Evolutionary conservation across 1,140 invertebrate genomes (phyloP).

Genomic region (Lepidurus couesii): DNA sequence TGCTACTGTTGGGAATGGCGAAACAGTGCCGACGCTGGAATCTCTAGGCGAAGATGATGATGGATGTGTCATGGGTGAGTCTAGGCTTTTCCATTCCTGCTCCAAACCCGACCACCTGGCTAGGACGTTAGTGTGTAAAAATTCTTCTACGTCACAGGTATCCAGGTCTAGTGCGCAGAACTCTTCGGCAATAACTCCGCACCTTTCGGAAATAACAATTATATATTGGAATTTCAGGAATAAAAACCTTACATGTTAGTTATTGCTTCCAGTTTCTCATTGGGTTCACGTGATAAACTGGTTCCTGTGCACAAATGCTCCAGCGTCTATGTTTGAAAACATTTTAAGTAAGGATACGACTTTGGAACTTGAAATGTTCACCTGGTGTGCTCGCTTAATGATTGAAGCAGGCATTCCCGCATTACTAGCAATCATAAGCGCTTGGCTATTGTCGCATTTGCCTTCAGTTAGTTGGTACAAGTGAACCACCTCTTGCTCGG

Average conservation of each 20-base stretch:
- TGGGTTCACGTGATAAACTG: not conserved
- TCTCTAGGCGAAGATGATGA: too few species aligned
- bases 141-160: not conserved
- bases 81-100: not conserved
- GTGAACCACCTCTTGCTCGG: slow-evolving; percentile 53
- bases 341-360: not conserved
- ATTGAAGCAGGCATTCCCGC: slow-evolving; percentile 47
- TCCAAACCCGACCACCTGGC: not conserved
- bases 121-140: not conserved
- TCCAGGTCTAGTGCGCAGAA: not conserved
- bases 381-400: slow-evolving; percentile 44
- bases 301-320: slow-evolving; percentile 11
- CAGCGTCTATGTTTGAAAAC: not conserved
- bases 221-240: not conserved
- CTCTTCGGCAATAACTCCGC: not conserved
- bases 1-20: too few species aligned
- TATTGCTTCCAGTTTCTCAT: not conserved
- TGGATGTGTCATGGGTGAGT: too few species aligned
- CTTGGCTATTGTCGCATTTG: slow-evolving; percentile 51
- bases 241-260: not conserved
- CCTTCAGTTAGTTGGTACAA: slow-evolving; percentile 56
- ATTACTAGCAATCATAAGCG: slow-evolving; percentile 49
- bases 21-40: too few species aligned
- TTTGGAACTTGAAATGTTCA: slow-evolving; percentile 36
- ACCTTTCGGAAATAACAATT: not conserved